These are phyloP conservation scores for Drepana arcuata DNA, from an alignment of 1,140 invertebrate genomes.

Conservation along the genomic window DNA sequence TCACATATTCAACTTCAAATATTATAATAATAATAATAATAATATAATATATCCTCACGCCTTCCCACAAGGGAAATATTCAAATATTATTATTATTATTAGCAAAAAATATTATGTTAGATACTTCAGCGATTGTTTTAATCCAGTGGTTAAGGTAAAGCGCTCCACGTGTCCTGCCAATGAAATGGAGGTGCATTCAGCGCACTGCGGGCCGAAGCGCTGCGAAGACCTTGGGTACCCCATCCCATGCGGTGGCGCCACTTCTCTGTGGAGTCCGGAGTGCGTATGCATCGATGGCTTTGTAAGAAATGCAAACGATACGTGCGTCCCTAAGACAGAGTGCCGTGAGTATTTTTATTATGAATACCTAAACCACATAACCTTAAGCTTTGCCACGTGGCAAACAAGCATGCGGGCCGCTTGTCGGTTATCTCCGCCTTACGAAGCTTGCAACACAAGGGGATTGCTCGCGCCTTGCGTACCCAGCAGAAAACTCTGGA, in stretches of 20 bases:
- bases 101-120: no score
- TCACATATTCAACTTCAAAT: background rate
- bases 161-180: slow-evolving; percentile 13
- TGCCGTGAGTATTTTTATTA: slow-evolving; percentile 18
- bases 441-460: no score
- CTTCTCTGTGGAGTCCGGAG: slow-evolving; percentile 21
- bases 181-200: slow-evolving; percentile 24
- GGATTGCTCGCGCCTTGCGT: no score
- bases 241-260: slow-evolving; percentile 18
- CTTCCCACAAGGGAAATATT: background rate
- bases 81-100: background rate
- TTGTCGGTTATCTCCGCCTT: no score
- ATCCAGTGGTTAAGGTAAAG: slow-evolving; percentile 18
- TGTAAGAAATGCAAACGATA: slow-evolving; percentile 21
- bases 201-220: slow-evolving; percentile 23
- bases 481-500: no score
- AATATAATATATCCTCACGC: background rate
- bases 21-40: background rate
- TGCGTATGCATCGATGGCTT: slow-evolving; percentile 34
- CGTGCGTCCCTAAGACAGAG: slow-evolving; percentile 25
- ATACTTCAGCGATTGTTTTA: no score
- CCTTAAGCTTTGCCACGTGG: no score
- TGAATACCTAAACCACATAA: no score
- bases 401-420: no score
- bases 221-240: slow-evolving; percentile 25